Evolutionary conservation across 2,113 vertebrate species (phyloP), one percentile per base, ranked within the genome.

Genomic region (Lepus americanus): DNA sequence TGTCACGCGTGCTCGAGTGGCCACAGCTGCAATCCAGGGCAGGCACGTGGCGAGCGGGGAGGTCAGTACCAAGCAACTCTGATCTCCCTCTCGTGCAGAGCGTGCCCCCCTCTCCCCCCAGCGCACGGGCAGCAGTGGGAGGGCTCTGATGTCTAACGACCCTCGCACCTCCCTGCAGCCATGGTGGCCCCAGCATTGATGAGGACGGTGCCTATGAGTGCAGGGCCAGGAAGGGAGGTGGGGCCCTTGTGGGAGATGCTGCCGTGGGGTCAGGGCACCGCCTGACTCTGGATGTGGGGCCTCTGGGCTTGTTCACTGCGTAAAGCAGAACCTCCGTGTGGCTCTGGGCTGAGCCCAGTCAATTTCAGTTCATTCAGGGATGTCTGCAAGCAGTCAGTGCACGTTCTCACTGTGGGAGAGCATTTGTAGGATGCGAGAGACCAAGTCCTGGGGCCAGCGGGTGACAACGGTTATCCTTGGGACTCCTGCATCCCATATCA

Each of bases 221-320:
- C 22, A 10, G 0, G 3, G 16, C n/a, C 2, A 6, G 85, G 44
- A 61, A 25, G 77, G 78, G 16, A 19, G 3, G 23, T 8, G 10
- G 8, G 17, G 14, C 55, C 49, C 9, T 89, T 33, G 0, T 6
- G 3, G 14, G 61, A 29, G 39, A 1, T 14, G 12, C 6, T 31
- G 11, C 14, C 53, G 19, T 11, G 13, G 9, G 19, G 53, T 31
- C 6, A 51, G 25, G 8, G 25, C 0, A 20, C 13, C 3, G 0
- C 16, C 14, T 39, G 2, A 17, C 5, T 11, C 19, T 0, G 5
- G 39, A 39, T 3, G 10, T 5, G 2, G 16, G 3, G 13, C 13
- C n/a, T 70, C 74, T 22, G 53, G 20, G 49, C 49, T 36, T 25
- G 1, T 9, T 44, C 39, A 25, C 12, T 4, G 13, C 31, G 5